Conservation (phyloP, 2,888 invertebrate species). For the Xylota sylvarum region DNA sequence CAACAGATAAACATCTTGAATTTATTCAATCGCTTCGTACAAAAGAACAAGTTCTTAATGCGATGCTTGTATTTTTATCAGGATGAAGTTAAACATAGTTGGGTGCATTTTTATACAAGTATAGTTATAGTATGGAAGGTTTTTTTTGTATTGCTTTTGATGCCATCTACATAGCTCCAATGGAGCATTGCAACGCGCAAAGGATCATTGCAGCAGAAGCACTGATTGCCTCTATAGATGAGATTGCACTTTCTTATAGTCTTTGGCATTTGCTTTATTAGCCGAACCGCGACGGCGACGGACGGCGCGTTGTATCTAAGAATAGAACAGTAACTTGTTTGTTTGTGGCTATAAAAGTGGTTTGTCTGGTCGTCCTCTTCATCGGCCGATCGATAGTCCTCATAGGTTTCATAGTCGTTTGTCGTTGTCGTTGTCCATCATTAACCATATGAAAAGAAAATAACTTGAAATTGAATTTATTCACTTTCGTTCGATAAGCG, state of each 20-base stretch:
- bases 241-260: constrained; percentile 72
- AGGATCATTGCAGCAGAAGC: constrained; percentile 71
- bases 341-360: constrained; percentile 65
- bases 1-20: constrained; percentile 74
- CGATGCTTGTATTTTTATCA: constrained; percentile 76
- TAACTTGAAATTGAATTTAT: constrained; percentile 66
- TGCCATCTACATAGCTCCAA: constrained; percentile 44
- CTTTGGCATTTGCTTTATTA: constrained; percentile 76
- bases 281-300: constrained; percentile 53
- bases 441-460: constrained; percentile 72
- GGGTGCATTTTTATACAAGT: constrained; percentile 53
- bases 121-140: constrained; percentile 13
- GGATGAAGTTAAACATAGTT: constrained; percentile 75
- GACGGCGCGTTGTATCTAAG: constrained; percentile 59
- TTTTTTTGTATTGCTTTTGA: neutral
- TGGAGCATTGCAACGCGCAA: constrained; percentile 39
- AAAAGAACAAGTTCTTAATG: constrained; percentile 76
- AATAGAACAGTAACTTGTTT: constrained; percentile 74
- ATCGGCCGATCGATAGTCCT: neutral
- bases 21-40: constrained; percentile 74
- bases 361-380: constrained; percentile 63
- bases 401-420: neutral
- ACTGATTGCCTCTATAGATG: constrained; percentile 74
- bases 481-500: constrained; percentile 65
- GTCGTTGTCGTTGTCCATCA: constrained; percentile 43